These are phyloP conservation scores for Nephotettix cincticeps DNA, from an alignment of 1,140 invertebrate species.

Conservation along the genomic window DNA sequence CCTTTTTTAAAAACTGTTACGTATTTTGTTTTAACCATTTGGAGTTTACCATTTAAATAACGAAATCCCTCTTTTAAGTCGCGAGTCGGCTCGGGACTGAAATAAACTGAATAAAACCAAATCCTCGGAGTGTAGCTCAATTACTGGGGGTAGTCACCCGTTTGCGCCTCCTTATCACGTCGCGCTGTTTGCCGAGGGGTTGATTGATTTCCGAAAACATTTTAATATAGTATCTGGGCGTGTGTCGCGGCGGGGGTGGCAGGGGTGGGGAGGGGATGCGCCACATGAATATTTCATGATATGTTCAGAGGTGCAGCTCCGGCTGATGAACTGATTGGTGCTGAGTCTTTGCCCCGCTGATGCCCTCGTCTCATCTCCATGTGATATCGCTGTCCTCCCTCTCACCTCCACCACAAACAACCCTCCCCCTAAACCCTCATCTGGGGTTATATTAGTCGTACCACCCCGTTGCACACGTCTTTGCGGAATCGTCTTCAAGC, in stretches of 20 bases:
- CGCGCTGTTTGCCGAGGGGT: not conserved
- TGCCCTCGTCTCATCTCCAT: no score
- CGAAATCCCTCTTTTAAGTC: no score
- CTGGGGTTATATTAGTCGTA: no score
- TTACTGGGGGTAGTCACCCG: slow-evolving; percentile 3
- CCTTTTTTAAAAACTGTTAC: no score
- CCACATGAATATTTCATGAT: slow-evolving; percentile 20
- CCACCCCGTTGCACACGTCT: no score
- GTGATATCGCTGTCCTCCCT: no score
- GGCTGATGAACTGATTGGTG: not conserved
- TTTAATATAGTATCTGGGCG: slow-evolving; percentile 18
- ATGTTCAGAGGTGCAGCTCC: slow-evolving; percentile 12
- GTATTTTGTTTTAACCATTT: no score
- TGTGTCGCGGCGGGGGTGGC: not conserved
- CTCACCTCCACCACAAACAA: no score
- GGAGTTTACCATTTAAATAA: no score
- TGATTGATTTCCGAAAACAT: slow-evolving; percentile 23
- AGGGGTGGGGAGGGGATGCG: not conserved
- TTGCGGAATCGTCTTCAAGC: no score
- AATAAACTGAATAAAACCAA: not conserved
- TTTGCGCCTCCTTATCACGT: slow-evolving; percentile 4
- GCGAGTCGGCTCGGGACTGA: no score
- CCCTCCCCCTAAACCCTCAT: no score
- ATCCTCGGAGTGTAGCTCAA: slow-evolving; percentile 10
- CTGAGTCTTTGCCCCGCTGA: not conserved